Base-by-base conservation (phyloP, 2,797 vertebrate genomes). In the Sebastes diaconus region DNA sequence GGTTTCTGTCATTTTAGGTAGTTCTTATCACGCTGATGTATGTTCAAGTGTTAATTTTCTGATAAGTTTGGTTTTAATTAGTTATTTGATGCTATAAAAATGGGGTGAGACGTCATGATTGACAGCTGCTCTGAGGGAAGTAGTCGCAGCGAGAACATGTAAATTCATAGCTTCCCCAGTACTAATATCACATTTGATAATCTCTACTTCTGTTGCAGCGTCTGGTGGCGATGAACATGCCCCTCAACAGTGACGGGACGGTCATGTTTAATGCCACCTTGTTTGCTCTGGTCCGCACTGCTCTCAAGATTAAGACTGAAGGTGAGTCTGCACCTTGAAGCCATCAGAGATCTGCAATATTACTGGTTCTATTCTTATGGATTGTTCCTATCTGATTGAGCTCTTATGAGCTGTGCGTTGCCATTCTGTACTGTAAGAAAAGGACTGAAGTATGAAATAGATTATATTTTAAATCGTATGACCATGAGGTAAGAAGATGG, bases 141-240 rank as follows among this genome's bases (percentile, higher is more conserved):
- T 18, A 42, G 39, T 16, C 6, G 39, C 0, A 18, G 39, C 39
- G 3, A 42, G 39, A 42, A 65, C 54, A 55, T 7, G 2, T 42
- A 50, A 57, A 73, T 50, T 6, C 13, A 14, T 8, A 20, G 8
- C 20, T 73, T 71, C 34, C 2, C 3, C 0, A 46, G 10, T 16
- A 29, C 1, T 25, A 14, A 20, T 68, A 59, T 50, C 1, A 42
- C 60, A 20, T 71, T 63, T 66, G 12, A 68, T 42, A 58, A 82
- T 66, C 30, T 79, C 11, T 29, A 13, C 7, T 68, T 84, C 2
- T 81, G 24, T 74, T 88, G 34, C 91, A 94, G 94, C 93, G 92
- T 68, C 94, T 99, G 75, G 99, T 99, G 76, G 97, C 99, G 52
- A 99, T 99, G 99, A 99, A 99, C 94, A 99, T 99, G 98, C 98